Conservation (phyloP, 2,113 vertebrate species). For the Cebus imitator region DNA sequence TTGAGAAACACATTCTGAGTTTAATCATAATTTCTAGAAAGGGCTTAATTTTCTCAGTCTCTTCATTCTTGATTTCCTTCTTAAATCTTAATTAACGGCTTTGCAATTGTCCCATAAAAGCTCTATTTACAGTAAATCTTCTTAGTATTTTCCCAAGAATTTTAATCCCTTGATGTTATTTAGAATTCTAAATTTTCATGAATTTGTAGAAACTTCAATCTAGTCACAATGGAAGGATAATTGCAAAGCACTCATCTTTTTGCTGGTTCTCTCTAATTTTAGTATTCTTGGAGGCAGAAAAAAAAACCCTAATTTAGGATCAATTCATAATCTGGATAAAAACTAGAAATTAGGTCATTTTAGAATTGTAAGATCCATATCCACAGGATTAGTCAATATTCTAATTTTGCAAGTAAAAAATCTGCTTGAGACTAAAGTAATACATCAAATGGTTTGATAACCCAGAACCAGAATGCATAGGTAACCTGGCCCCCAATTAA, state of each 20-base stretch:
- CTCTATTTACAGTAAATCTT: neutral
- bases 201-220: neutral
- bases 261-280: neutral
- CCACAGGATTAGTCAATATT: neutral
- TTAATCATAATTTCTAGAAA: neutral
- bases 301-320: neutral
- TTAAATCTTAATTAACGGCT: slow-evolving; percentile 27
- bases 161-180: neutral
- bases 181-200: neutral
- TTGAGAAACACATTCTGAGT: neutral
- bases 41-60: neutral
- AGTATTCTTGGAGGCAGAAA: neutral
- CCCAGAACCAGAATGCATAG: neutral
- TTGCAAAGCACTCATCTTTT: neutral
- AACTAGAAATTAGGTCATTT: neutral
- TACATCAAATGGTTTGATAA: neutral
- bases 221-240: neutral
- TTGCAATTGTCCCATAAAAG: slow-evolving; percentile 24
- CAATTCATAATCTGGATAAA: slow-evolving; percentile 22
- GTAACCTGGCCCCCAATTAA: neutral
- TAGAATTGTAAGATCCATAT: neutral
- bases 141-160: neutral
- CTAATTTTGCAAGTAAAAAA: slow-evolving; percentile 22
- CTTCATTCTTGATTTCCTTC: neutral
- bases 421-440: neutral